Base-by-base conservation (phyloP, 2,888 invertebrate genomes). In the Lathronympha strigana region DNA sequence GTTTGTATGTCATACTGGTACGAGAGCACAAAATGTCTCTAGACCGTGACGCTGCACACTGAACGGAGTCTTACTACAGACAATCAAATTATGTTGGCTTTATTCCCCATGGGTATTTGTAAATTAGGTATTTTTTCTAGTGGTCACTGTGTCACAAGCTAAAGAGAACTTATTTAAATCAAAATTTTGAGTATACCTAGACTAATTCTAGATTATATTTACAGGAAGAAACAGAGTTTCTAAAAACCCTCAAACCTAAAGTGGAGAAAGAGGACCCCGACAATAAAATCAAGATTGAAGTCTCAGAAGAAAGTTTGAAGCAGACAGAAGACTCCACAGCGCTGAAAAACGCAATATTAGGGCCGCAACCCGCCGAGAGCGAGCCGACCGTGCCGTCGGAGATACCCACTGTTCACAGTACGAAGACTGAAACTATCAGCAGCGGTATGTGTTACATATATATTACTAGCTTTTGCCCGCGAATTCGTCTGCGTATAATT, bases 221-320 rank as follows among this genome's bases (percentile, higher is more conserved):
- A 63, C 83, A 95, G 93, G 96, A 96, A 71, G 96, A 96, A 87
- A 76, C 95, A 17, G 95, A 95, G 73, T 93, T 95, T 4, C 93
- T 96, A 57, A 94, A 94, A 66, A 93, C 95, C 11, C 88, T 95
- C 28, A 94, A 93, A 74, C 93, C 94, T 0, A 95, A 95, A 82
- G 94, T 94, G 54, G 94, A 95, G 67, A 93, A 93, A 69, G 93
- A 93, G 4, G 93, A 86, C 6, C 61, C 75, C 3, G 70, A 73
- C 0, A 79, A 81, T 1, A 88, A 81, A 72, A 81, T 87, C 19
- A 90, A 86, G 74, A 80, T 74, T 1, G 91, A 90, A 67, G 25
- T 69, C 13, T 54, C 68, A 0, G 88, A 89, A 0, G 91, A 89
- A 0, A 80, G 81, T 28, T 69, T 88, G 49, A 90, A 88, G 68